Base-by-base conservation (phyloP, 2,113 vertebrate species). In the Daubentonia madagascariensis region DNA sequence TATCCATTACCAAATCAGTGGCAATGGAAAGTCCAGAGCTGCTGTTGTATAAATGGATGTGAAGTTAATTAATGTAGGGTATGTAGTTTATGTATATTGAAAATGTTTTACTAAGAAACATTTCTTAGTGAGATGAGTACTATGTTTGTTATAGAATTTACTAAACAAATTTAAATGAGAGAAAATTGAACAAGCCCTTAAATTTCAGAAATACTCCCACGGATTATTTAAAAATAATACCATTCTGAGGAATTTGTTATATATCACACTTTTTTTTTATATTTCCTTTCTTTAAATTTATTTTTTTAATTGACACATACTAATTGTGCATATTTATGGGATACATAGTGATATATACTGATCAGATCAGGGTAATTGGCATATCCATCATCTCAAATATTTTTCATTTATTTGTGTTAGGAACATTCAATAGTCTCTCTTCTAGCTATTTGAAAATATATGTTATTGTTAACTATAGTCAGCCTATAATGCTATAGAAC, bases 281-380 rank as follows among this genome's bases (percentile, higher is more conserved):
- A 48, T 48, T 75, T 75, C 14, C 25, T 75, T 30, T 75, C 45
- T 17, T 45, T 43, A 73, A 73, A 13, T 40, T 43, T 73, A 43
- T 43, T 73, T 32, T 76, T 48, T 48, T 32, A 76, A 48, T 48
- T 32, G 14, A 76, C 45, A 76, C 73, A 45, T 45, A 18, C 7
- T 43, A 48, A 76, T 76, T 32, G 28, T 73, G 43, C 43, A 32
- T 76, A 48, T 9, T 16, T 48, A 32, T 48, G 25, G 16, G 70
- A 23, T 73, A 76, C 43, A 17, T 32, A 76, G 8, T 76, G 73
- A 32, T 76, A 28, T 76, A 48, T 76, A 48, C 13, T 76, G 28
- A 76, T 48, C 14, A 76, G 43, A 32, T 63, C 43, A 30, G 43
- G 43, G 16, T 76, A 48, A 76, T 18, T 76, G 98, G 99, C 89